Evolutionary conservation across 2,888 invertebrate species (phyloP).

Genomic region (Meloe dianella): DNA sequence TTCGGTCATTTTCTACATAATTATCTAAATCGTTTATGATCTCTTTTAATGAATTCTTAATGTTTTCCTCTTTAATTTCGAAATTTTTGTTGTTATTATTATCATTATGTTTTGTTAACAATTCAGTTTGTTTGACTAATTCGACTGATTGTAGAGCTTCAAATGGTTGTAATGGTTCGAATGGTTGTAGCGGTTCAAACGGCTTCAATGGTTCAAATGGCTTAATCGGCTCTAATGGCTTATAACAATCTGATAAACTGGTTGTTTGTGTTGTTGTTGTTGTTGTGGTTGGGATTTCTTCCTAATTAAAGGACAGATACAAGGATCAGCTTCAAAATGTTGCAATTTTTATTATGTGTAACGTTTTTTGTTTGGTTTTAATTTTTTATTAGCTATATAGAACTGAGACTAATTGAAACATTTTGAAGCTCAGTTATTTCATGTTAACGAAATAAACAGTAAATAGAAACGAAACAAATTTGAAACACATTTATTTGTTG

Average conservation of each 20-base stretch:
- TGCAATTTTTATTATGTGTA: constrained; percentile 43
- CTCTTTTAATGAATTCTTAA: constrained; percentile 65
- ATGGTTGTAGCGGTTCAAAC: constrained; percentile 51
- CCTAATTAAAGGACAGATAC: constrained; percentile 29
- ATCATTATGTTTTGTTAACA: constrained; percentile 15
- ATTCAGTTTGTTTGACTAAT: constrained; percentile 49
- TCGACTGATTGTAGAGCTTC: constrained; percentile 55
- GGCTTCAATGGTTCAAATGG: constrained; percentile 50
- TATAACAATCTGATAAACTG: constrained; percentile 30
- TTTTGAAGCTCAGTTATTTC: constrained; percentile 56
- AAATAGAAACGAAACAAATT: constrained; percentile 33
- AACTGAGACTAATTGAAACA: constrained; percentile 56
- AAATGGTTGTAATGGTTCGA: constrained; percentile 52
- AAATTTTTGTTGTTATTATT: constrained; percentile 17
- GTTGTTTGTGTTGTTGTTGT: constrained; percentile 11
- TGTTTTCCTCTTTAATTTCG: constrained; percentile 63
- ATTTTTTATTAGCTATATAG: constrained; percentile 56
- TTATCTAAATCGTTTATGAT: constrained; percentile 68
- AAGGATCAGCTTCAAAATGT: constrained; percentile 56
- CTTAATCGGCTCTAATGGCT: constrained; percentile 40
- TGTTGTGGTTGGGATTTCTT: constrained; percentile 15
- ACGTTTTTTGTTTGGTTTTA: constrained; percentile 31
- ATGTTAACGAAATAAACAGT: constrained; percentile 46
- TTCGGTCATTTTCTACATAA: constrained; percentile 62
- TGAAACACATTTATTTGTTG: constrained; percentile 44